Evolutionary conservation across 2,888 invertebrate species (phyloP).

Genomic region (Metallyticus violacea): DNA sequence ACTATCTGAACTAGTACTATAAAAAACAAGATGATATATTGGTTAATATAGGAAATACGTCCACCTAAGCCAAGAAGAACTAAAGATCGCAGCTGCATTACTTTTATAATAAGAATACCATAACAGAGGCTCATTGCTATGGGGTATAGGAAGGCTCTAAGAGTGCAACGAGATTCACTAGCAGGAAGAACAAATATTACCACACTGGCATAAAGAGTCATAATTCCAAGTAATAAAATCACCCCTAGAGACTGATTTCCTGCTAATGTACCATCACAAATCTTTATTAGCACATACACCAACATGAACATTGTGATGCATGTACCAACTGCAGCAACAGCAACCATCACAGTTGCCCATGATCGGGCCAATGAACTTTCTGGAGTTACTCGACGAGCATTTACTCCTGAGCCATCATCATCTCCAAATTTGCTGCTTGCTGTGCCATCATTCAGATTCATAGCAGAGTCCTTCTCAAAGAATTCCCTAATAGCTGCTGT

Average conservation of each 20-base stretch:
- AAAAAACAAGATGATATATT: conserved; percentile 41
- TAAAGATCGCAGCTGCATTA: conserved; percentile 44
- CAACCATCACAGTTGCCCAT: conserved; percentile 42
- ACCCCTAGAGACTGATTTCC: conserved; percentile 41
- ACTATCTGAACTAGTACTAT: conserved; percentile 42
- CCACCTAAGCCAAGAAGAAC: conserved; percentile 45
- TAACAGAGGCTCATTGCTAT: conserved; percentile 43
- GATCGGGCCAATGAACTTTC: conserved; percentile 39
- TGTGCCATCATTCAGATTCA: neutral
- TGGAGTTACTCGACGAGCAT: conserved; percentile 30
- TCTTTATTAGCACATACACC: conserved; percentile 42
- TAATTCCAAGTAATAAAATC: conserved; percentile 41
- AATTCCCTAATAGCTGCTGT: neutral
- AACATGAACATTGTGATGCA: conserved; percentile 42
- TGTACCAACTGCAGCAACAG: conserved; percentile 41
- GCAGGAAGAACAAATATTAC: conserved; percentile 43
- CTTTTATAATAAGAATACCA: conserved; percentile 44
- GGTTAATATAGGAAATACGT: conserved; percentile 41
- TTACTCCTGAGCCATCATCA: conserved; percentile 15
- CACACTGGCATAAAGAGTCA: conserved; percentile 41
- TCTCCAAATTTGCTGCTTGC: neutral
- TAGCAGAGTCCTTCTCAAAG: neutral
- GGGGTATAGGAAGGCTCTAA: conserved; percentile 42
- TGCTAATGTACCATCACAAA: conserved; percentile 43
- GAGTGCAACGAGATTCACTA: conserved; percentile 38